Evolutionary conservation across 2,113 vertebrate species (phyloP), one percentile per base, ranked within the genome.

Genomic region (Antennarius striatus): DNA sequence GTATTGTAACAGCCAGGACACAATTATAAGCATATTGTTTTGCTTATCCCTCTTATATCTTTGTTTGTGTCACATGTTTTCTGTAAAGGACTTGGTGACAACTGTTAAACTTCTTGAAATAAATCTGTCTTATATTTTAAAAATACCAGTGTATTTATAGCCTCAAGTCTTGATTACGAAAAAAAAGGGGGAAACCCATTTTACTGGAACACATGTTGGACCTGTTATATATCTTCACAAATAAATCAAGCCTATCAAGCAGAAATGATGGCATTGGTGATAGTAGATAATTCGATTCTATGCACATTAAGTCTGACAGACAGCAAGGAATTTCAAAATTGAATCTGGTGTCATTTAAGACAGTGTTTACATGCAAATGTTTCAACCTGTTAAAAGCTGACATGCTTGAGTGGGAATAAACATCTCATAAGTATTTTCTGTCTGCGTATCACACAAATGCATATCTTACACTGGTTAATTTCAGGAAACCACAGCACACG

Each of bases 71-170:
- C 22, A 9, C 81, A 76, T 62, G 53, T 80, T 80, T 58, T 67
- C 69, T 83, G 71, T 77, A 68, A 83, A 73, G 77, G 80, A 85
- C 76, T 82, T 81, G 74, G 67, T 77, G 69, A 85, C 76, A 63
- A 63, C 51, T 46, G 75, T 76, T 50, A 56, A 82, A 52, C 36
- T 32, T 56, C 63, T 36, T 51, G 43, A 85, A 90, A 88, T 88
- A 89, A 88, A 85, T 60, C 54, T 81, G 87, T 90, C 89, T 90
- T 89, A 88, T 80, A 75, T 84, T 82, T 83, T 64, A 50, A 64
- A 16, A n/a, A 15, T 14, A 75, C 60, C 43, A 39, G 54, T 62
- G 42, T 22, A 3, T 62, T 78, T 67, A 17, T 50, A 5, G 74
- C 57, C 22, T 49, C 7, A 22, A 40, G 49, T 71, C 47, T 64